Evolutionary conservation across 2,113 vertebrate genomes (phyloP), one percentile per base, ranked within the genome.

Genomic region (Hyperoodon ampullatus): DNA sequence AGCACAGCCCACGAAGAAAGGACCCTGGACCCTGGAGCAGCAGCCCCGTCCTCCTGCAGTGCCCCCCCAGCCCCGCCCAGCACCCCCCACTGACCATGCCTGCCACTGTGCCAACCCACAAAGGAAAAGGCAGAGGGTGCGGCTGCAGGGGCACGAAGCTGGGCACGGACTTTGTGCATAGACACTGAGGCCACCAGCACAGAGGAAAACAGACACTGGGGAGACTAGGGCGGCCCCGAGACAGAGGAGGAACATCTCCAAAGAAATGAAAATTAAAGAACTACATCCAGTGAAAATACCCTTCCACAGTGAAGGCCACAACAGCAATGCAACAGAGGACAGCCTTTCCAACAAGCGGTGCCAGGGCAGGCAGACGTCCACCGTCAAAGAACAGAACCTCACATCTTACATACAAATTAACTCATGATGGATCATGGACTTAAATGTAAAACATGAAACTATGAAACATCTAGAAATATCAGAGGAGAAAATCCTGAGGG

Each of bases 131-230:
- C 1, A 21, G 8, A 16, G 30, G 33, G 42, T 26, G 42, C 58
- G 13, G 58, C 42, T 30, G 16, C 66, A 35, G 26, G 42, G 44
- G 21, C 80, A 35, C n/a, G 1, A 4, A 68, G 47, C 88, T 9
- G 2, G 35, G 12, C n/a, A 33, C 2, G 14, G 19, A 39, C 15
- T 28, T 19, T 75, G 6, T 15, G 4, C 74, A 7, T 0, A 1
- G n/a, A 19, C 16, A 2, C 35, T 3, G 7, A 85, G 53, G 39
- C 47, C 75, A n/a, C 18, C 5, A 53, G 47, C 61, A 44, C 23
- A n/a, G 14, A 8, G 35, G 18, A 30, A 58, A 13, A 70, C 35
- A 24, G 26, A 5, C 9, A 10, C 50, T 5, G 9, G 10, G 1
- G 61, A 39, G 12, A 11, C 26, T 0, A 8, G 19, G 14, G 24